A percentile compares a stretch with the other conserved stretches of the same genome.
Evolutionary conservation across 2,113 vertebrate species (phyloP).

Genomic region (Hylia prasina): DNA sequence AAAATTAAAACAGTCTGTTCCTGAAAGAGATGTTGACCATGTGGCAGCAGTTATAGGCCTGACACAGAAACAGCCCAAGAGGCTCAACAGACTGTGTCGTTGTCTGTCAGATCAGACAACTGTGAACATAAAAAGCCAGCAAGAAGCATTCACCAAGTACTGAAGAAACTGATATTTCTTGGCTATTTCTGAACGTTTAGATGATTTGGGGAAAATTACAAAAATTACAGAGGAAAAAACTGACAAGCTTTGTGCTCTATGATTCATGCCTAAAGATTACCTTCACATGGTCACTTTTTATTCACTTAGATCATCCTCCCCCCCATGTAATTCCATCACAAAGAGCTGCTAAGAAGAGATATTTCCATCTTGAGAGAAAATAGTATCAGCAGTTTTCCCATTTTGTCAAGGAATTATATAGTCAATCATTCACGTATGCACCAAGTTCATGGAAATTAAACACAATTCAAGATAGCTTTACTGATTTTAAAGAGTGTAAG

Average conservation of each 20-base stretch:
- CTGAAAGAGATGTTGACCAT: neutral
- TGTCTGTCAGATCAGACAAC: neutral
- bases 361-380: neutral
- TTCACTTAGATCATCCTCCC: neutral
- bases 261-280: neutral
- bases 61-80: neutral
- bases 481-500: neutral
- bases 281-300: neutral
- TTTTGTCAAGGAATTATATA: neutral
- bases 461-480: neutral
- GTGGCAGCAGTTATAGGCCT: neutral
- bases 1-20: neutral
- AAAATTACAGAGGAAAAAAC: neutral
- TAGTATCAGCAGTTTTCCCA: neutral
- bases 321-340: neutral
- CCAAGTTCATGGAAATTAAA: neutral
- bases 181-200: neutral
- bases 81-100: neutral
- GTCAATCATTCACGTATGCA: neutral
- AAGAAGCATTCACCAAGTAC: neutral
- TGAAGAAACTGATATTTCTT: neutral
- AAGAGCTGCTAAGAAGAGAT: neutral
- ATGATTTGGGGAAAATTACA: neutral
- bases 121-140: neutral
- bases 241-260: neutral